Evolutionary conservation across 2,888 invertebrate species (phyloP), one percentile per base, ranked within the genome.

Genomic region (Atherix ibis): DNA sequence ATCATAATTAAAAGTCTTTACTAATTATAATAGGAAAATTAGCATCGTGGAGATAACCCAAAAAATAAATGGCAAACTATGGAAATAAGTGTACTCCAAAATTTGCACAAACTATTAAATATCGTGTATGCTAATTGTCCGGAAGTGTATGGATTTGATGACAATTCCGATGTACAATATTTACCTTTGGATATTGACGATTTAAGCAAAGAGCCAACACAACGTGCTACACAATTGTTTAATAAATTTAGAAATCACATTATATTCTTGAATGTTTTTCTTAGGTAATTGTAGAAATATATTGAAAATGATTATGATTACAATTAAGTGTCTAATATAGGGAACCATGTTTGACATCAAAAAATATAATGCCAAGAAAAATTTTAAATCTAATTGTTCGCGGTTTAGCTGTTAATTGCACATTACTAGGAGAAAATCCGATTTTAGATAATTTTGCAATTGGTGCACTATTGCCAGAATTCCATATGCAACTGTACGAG

Each of bases 331-430:
- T n/a, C n/a, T n/a, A n/a, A n/a, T 44, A 10, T 26, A 52, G 52
- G 12, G 48, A 55, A 27, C 52, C 56, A 1, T 57, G 49, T 41
- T 50, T 56, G 5, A 50, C 49, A 1, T 27, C 50, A 4, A 57
- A 57, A 32, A 38, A 44, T 1, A 42, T 57, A 5, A 35, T 45
- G 33, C 44, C 51, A 4, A 48, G 47, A 30, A 46, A 48, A 31
- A 43, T 57, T 13, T 31, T 57, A 3, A 46, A 48, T 31, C 22
- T 56, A 2, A 44, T 57, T 15, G 38, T 43, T 5, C 45, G 52
- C 24, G 53, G 54, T 13, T 37, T 53, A n/a, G 41, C 44, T 6
- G 44, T 53, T 2, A 53, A 51, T 29, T 49, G 48, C 27, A 18
- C 27, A 13, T 46, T 45, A 26, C 35, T 52, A 5, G 41, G 48